Percentiles rank a stretch among this genome's conserved stretches.
Evolutionary conservation across 2,113 vertebrate genomes (phyloP).

Genomic region (Dicentrarchus labrax): DNA sequence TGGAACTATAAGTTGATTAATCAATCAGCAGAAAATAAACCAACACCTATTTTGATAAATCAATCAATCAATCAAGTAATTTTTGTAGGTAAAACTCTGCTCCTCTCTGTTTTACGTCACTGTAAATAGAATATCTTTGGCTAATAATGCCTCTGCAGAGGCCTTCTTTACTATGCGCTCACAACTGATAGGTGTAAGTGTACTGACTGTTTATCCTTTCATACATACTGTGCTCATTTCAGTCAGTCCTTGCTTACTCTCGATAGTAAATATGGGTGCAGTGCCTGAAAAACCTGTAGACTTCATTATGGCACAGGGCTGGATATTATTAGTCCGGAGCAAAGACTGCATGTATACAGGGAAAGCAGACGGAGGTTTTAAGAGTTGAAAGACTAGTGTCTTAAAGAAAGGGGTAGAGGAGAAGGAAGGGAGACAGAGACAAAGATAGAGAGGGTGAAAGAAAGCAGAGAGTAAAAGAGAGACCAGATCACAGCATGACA

Average conservation of each 20-base stretch:
- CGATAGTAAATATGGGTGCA: not conserved
- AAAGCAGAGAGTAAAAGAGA: conserved; percentile 17
- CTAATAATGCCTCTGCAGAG: not conserved
- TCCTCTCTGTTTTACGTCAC: no score
- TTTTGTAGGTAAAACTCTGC: no score
- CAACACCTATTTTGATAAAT: no score
- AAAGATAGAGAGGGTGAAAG: not conserved
- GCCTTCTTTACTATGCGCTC: not conserved
- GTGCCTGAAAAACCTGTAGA: not conserved
- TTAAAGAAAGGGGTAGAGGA: not conserved
- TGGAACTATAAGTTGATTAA: no score
- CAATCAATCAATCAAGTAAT: no score
- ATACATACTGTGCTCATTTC: not conserved
- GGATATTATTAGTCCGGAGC: not conserved
- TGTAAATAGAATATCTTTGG: no score
- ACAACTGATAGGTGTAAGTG: no score
- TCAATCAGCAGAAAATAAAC: no score
- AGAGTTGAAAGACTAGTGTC: not conserved
- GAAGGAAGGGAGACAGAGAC: not conserved
- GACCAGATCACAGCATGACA: conserved; percentile 8
- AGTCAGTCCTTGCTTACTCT: not conserved
- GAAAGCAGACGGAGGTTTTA: not conserved
- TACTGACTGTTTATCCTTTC: not conserved
- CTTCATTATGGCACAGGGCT: not conserved
- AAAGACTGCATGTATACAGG: not conserved